phyloP scores from a whole-genome alignment of 2,113 vertebrate genomes.

The Azemiops feae region DNA sequence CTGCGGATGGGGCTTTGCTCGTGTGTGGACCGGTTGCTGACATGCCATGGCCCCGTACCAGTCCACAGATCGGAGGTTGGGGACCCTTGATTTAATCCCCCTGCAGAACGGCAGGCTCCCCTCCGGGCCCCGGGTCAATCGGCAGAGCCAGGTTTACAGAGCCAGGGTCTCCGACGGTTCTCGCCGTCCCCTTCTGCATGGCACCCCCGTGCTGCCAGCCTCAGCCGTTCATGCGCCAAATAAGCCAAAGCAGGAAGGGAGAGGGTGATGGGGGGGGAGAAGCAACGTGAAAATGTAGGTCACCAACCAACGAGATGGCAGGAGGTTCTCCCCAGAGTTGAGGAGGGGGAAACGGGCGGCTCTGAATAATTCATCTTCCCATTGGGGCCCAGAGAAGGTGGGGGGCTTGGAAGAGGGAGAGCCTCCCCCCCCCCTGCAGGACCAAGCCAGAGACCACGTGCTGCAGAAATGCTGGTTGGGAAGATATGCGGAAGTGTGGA shows the following conservation, averaged over 20 bases:
- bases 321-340: background rate
- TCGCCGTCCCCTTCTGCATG: background rate
- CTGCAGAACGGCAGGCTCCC: background rate
- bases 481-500: background rate
- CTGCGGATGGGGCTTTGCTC: no score
- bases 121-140: no score
- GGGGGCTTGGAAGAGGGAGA: background rate
- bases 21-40: no score
- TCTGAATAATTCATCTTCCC: constrained; percentile 8
- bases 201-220: background rate
- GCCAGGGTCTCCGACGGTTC: background rate
- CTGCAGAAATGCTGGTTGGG: background rate
- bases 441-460: background rate
- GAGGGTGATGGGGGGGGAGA: no score
- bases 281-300: constrained; percentile 9
- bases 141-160: background rate
- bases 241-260: background rate
- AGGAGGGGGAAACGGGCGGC: background rate
- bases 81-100: background rate
- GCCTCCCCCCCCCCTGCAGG: background rate
- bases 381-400: background rate
- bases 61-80: no score
- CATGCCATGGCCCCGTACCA: no score
- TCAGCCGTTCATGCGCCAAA: no score
- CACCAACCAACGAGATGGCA: background rate